Conservation (phyloP, 2,888 invertebrate genomes). For the Tuberolachnus salignus region DNA sequence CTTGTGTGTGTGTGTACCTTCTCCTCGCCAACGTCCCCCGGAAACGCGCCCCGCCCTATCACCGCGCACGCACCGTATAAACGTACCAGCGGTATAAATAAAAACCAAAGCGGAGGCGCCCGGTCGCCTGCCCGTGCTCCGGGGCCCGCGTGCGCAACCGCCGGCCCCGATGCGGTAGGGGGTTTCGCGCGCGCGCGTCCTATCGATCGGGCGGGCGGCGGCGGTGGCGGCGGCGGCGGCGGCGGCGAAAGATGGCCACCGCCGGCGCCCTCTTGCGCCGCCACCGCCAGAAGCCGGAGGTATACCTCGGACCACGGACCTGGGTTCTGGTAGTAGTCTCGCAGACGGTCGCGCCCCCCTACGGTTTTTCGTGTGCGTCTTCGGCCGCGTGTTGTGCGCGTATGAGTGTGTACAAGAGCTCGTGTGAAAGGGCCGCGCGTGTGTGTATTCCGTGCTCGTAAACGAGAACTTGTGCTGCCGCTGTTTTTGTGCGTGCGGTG, state of each 20-base stretch:
- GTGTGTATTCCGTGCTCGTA: too few species aligned
- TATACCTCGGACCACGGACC: background rate
- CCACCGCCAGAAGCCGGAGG: constrained; percentile 25
- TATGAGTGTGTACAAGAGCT: background rate
- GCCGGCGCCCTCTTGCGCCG: constrained; percentile 57
- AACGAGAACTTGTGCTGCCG: too few species aligned
- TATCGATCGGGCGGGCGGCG: constrained; percentile 45
- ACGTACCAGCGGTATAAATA: constrained; percentile 28
- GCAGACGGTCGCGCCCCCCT: constrained; percentile 21
- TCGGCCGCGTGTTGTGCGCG: constrained; percentile 27
- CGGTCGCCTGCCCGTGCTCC: background rate
- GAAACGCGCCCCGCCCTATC: background rate
- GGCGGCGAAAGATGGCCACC: constrained; percentile 35
- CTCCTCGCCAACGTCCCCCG: background rate
- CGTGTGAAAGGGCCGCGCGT: background rate
- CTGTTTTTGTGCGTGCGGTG: too few species aligned
- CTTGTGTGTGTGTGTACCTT: background rate
- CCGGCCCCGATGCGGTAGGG: background rate
- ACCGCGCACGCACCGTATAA: background rate
- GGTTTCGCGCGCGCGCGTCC: constrained; percentile 41
- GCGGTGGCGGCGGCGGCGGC: constrained; percentile 24
- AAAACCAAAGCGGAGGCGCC: constrained; percentile 4
- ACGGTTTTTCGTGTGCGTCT: constrained; percentile 15
- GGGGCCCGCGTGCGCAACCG: background rate
- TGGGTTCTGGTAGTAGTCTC: constrained; percentile 18